Base-by-base conservation (phyloP, 2,888 invertebrate genomes). In the Crocallis elinguaria region DNA sequence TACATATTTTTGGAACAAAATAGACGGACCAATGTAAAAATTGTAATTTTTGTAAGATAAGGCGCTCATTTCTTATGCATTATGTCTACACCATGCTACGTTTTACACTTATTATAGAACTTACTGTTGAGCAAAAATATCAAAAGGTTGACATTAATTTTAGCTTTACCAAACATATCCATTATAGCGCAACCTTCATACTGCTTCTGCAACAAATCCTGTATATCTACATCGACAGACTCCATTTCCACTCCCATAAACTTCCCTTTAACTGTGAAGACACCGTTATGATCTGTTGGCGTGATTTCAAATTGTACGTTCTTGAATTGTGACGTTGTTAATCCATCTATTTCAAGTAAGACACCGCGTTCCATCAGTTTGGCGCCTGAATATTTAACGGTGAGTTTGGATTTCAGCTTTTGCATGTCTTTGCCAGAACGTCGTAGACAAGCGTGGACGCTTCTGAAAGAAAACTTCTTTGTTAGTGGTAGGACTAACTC, bases 171-270 rank as follows among this genome's bases (percentile, higher is more conserved):
- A 73, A 95, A 96, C 91, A 96, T 93, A 66, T 95, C 94, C 93
- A 95, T 95, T 16, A 95, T 94, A 17, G 95, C 92, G 35, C 94
- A 93, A 14, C 95, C 96, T 75, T 96, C 95, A 67, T 95, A 96
- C 76, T 96, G 96, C 57, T 95, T 91, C 74, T 95, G 95, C 12
- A 96, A 86, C 25, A 96, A 83, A 72, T 95, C 94, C 88, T 96
- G 93, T 64, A 95, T 94, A 59, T 95, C 94, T 11, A 95, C 84
- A 32, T 95, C 94, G 17, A 95, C 92, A 51, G 94, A 94, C 71
- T 96, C 95, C 93, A 96, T 93, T 69, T 94, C 93, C 0, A 95
- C 94, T 0, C 95, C 95, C 94, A 96, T 94, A 68, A 95, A 95
- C 73, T 94, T 95, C 17, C 94, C 95, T 66, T 93, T 93, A 0